Evolutionary conservation across 2,797 vertebrate species (phyloP), one percentile per base, ranked within the genome.

Genomic region (Caiman crocodilus): DNA sequence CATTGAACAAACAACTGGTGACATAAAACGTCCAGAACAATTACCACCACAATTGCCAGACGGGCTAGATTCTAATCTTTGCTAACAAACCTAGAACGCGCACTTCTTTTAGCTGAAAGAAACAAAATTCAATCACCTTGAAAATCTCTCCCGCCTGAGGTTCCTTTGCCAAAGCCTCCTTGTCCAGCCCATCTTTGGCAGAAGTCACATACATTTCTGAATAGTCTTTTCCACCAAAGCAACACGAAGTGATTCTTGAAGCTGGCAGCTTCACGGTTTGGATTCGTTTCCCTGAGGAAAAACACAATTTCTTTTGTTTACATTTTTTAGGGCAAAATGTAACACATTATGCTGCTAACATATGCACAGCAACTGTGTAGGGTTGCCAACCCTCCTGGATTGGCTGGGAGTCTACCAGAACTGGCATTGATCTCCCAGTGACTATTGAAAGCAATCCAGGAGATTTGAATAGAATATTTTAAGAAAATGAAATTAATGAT

Each of bases 131-230:
- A 8, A 63, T 85, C 89, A 99, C 99, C 98, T 97, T 99, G 96
- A 99, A 99, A 65, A 98, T 97, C 71, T 97, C 95, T 59, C 99
- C 99, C 0, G 98, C 98, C 2, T 98, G 97, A 2, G 98, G 98
- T 86, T 99, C 98, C 57, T 96, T 97, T 30, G 94, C 96, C 26
- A 94, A 75, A 56, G 97, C 96, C 25, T 96, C 94, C 11, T 97
- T 95, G 0, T 98, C 96, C 83, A 99, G 97, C 15, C 98, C 98
- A 50, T 98, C 95, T 0, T 93, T 97, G 0, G 98, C 98, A 2
- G 99, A 98, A 13, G 99, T 99, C 94, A 99, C 98, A 0, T 98
- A 99, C 76, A 99, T 98, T 89, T 99, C 98, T 28, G 98, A 97
- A 93, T 98, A 99, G 92, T 98, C 97, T 32, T 97, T 97, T 57